Percentiles rank a stretch among this genome's conserved stretches.
These are phyloP conservation scores for Eueides isabella DNA, from an alignment of 1,140 invertebrate genomes.

Conservation along the genomic window DNA sequence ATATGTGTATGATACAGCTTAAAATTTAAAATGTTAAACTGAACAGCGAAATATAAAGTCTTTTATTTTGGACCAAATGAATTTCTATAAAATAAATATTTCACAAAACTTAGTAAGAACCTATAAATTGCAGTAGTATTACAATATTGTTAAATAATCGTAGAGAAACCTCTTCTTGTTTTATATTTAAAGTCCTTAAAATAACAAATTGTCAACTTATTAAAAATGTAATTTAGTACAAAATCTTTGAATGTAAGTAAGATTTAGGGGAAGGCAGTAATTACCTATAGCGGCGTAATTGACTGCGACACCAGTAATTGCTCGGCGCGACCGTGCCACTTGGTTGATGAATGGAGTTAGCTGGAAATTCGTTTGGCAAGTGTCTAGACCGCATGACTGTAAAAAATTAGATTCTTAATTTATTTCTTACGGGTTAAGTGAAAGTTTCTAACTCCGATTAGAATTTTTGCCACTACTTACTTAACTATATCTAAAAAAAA, in stretches of 20 bases:
- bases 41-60: too few relatives aligned
- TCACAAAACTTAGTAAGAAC: not conserved
- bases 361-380: constrained; percentile 15
- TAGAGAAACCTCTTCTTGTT: too few relatives aligned
- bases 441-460: too few relatives aligned
- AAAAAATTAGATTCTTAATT: not conserved
- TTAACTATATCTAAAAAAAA: too few relatives aligned
- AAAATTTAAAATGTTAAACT: too few relatives aligned
- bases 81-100: not conserved
- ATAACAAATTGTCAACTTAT: not conserved
- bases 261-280: constrained; percentile 1
- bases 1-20: too few relatives aligned
- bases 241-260: constrained; percentile 10
- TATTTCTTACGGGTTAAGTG: too few relatives aligned
- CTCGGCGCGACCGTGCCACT: constrained; percentile 43
- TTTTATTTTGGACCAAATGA: too few relatives aligned
- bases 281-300: constrained; percentile 5
- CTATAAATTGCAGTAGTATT: too few relatives aligned
- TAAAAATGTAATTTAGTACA: not conserved
- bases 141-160: too few relatives aligned
- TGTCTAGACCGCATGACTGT: not conserved
- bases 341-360: constrained; percentile 30
- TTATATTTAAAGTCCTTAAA: not conserved
- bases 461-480: too few relatives aligned
- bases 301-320: constrained; percentile 41